Base-by-base conservation (phyloP, 2,797 vertebrate species). In the Phalloptychus januarius region DNA sequence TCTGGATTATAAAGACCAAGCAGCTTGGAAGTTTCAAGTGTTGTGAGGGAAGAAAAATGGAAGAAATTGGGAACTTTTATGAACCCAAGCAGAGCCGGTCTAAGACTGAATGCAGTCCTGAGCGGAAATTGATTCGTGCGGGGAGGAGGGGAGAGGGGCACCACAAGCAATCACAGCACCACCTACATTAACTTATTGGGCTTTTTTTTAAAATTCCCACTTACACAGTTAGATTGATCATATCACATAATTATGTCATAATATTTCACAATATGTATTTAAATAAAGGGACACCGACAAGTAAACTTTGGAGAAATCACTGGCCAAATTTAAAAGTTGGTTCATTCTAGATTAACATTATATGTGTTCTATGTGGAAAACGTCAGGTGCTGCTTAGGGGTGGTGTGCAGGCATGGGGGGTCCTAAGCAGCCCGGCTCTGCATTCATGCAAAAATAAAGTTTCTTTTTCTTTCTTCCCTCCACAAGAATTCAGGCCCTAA, bases 1-100 rank as follows among this genome's bases (percentile, higher is more conserved):
- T 96, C 97, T 98, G 97, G 98, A 99, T 98, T 99, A 99, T 95
- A 99, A 98, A 95, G 98, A 99, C 94, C 98, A 99, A 90, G 95
- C 97, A 0, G 97, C 97, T n/a, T 99, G 98, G 98, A 99, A 98
- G 94, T 99, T 98, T 85, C 98, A 98, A 94, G 98, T 98, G 94
- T 97, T 98, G 97, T 98, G 97, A 98, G 95, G 20, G 87, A 28
- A 79, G 4, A 82, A 12, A 50, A 33, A 25, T 1, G 45, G 71
- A 38, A 58, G 44, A 36, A 77, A 38, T 12, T 44, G 63, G 87
- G 81, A 42, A 28, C 33, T 58, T 50, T 52, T 7, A 23, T 23
- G 4, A 67, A 40, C 18, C 36, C 36, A 25, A 12, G 36, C 63
- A 67, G 36, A 67, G 36, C 63, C 63, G 63, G 63, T 38, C 10